A percentile compares a stretch with the other conserved stretches of the same genome.
Evolutionary conservation across 2,888 invertebrate genomes (phyloP).

Genomic region (Anthophora plumipes): DNA sequence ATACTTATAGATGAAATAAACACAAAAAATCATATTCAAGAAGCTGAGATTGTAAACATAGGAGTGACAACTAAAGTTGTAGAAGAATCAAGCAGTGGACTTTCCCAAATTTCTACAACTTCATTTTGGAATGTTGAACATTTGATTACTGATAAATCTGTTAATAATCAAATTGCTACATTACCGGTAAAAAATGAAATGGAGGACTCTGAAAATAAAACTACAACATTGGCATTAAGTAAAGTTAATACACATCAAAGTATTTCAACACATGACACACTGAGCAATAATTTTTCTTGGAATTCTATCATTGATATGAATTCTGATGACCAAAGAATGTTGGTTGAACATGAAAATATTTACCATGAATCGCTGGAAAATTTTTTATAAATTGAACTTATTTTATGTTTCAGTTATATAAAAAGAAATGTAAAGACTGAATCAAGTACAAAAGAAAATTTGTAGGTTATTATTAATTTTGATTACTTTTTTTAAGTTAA

Average conservation of each 20-base stretch:
- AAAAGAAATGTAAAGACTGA: slow-evolving; percentile 6
- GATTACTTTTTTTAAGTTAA: not conserved
- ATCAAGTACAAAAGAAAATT: slow-evolving; percentile 4
- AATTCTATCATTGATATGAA: not conserved
- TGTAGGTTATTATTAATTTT: not conserved
- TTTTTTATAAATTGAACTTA: slow-evolving; percentile 1
- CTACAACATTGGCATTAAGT: not conserved
- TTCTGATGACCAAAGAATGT: not conserved
- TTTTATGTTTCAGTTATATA: not conserved
- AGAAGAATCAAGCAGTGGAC: not conserved
- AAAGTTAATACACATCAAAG: not conserved
- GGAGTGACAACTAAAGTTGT: not conserved
- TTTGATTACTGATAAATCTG: not conserved
- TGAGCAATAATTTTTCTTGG: slow-evolving; percentile 17
- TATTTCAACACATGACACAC: slow-evolving; percentile 3
- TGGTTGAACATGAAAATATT: not conserved
- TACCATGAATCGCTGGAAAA: not conserved
- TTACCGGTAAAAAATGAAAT: not conserved
- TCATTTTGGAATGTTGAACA: not conserved
- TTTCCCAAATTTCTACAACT: not conserved
- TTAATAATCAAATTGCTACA: not conserved
- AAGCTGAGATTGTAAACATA: not conserved
- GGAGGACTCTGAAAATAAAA: not conserved
- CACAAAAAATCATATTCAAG: not conserved
- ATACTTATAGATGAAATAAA: not conserved